These are phyloP conservation scores for Galerucella pusilla DNA, from an alignment of 2,888 invertebrate species.

Conservation along the genomic window DNA sequence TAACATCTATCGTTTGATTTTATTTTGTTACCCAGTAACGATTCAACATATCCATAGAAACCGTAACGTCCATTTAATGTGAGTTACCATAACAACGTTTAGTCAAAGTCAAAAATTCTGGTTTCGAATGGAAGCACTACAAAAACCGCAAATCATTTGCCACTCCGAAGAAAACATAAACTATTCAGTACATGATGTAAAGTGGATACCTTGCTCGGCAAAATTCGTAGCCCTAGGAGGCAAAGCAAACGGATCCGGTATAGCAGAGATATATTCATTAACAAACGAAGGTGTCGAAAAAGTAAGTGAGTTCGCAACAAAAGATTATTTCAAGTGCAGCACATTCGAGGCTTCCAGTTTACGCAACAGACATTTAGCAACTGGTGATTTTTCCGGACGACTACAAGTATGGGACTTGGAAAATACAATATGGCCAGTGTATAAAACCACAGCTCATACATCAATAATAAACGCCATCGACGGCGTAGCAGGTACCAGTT, in stretches of 20 bases:
- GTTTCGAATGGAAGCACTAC: conserved; percentile 68
- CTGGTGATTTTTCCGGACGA: conserved; percentile 90
- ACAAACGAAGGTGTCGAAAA: conserved; percentile 78
- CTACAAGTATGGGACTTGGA: conserved; percentile 90
- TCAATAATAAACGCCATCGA: conserved; percentile 93
- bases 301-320: conserved; percentile 79
- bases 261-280: conserved; percentile 84
- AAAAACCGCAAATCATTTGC: conserved; percentile 91
- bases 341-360: conserved; percentile 91
- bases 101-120: background rate
- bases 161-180: conserved; percentile 85
- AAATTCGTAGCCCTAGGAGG: conserved; percentile 92
- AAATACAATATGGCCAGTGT: conserved; percentile 76
- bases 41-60: background rate
- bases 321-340: conserved; percentile 91
- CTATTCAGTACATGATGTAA: conserved; percentile 91
- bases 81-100: background rate
- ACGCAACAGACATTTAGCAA: conserved; percentile 84
- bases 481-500: conserved; percentile 84
- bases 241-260: conserved; percentile 86
- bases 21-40: background rate
- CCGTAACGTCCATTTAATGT: background rate
- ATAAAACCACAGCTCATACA: conserved; percentile 82
- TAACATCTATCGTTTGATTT: background rate
- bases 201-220: conserved; percentile 95